Conservation (phyloP, 2,113 vertebrate genomes). For the Amphilophus citrinellus region DNA sequence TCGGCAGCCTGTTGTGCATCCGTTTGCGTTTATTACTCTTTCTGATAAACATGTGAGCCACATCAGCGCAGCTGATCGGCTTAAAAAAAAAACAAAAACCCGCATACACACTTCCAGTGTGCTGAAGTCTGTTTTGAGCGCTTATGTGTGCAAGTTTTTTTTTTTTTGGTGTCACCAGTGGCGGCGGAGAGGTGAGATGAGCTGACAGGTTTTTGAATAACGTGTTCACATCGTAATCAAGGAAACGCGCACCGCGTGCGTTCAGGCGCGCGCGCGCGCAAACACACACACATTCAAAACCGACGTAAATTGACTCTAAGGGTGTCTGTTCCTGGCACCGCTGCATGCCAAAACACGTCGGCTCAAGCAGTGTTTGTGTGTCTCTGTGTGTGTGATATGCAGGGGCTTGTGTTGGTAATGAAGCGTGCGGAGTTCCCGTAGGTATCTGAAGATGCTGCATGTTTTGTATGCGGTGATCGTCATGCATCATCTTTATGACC, state of each 20-base stretch:
- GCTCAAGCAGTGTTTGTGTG: background rate
- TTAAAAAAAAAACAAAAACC: background rate
- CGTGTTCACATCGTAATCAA: slow-evolving; percentile 40
- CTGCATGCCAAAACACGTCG: background rate
- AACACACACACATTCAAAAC: background rate
- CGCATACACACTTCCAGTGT: fast-evolving
- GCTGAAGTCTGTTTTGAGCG: background rate
- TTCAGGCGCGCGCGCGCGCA: background rate
- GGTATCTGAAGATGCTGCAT: background rate
- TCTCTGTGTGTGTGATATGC: background rate
- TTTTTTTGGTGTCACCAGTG: background rate
- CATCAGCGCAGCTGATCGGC: background rate
- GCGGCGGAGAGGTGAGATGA: slow-evolving; percentile 10
- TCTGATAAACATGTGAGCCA: background rate
- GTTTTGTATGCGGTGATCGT: background rate
- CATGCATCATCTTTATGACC: background rate
- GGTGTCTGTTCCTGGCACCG: background rate
- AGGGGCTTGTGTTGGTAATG: background rate
- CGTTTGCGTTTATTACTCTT: background rate
- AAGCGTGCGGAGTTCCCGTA: no score
- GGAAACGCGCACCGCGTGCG: slow-evolving; percentile 2
- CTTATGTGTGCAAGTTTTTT: slow-evolving; percentile 15
- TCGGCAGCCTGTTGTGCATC: slow-evolving; percentile 66
- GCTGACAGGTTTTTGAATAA: slow-evolving; percentile 31
- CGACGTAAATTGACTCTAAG: background rate